A percentile compares a stretch with the other conserved stretches of the same genome.
Evolutionary conservation across 2,113 vertebrate species (phyloP).

Genomic region (Atlantisia rogersi): DNA sequence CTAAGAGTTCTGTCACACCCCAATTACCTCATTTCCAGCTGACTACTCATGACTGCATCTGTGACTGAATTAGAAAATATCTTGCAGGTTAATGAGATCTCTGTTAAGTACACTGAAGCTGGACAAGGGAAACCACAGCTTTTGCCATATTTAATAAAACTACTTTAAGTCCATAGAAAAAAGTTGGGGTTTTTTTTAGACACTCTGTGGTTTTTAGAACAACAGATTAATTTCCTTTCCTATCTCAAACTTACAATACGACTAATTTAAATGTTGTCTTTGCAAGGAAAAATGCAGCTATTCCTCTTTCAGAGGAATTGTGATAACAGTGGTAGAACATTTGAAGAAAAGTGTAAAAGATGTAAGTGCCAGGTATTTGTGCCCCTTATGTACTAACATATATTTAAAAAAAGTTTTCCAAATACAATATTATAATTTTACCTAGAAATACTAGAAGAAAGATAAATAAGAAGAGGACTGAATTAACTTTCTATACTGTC

Average conservation of each 20-base stretch:
- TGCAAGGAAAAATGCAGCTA: neutral
- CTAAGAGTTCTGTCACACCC: neutral
- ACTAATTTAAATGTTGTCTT: neutral
- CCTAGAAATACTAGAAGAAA: neutral
- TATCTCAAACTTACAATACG: neutral
- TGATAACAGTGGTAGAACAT: neutral
- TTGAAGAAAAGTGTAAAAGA: neutral
- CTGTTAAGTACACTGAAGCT: neutral
- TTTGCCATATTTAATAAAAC: neutral
- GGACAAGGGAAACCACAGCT: neutral
- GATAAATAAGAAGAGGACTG: neutral
- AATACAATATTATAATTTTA: neutral
- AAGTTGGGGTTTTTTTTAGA: neutral
- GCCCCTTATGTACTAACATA: neutral
- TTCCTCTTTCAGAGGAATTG: neutral
- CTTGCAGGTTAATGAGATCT: conserved; percentile 19
- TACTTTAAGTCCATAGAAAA: neutral
- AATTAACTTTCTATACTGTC: neutral
- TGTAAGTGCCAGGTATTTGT: neutral
- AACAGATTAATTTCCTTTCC: neutral
- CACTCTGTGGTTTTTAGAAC: neutral
- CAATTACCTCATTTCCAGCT: conserved; percentile 16
- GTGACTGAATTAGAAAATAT: conserved; percentile 28
- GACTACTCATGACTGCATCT: conserved; percentile 18
- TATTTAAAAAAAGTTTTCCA: neutral